Evolutionary conservation across 2,113 vertebrate species (phyloP), one percentile per base, ranked within the genome.

Genomic region (Cinclus mexicanus): DNA sequence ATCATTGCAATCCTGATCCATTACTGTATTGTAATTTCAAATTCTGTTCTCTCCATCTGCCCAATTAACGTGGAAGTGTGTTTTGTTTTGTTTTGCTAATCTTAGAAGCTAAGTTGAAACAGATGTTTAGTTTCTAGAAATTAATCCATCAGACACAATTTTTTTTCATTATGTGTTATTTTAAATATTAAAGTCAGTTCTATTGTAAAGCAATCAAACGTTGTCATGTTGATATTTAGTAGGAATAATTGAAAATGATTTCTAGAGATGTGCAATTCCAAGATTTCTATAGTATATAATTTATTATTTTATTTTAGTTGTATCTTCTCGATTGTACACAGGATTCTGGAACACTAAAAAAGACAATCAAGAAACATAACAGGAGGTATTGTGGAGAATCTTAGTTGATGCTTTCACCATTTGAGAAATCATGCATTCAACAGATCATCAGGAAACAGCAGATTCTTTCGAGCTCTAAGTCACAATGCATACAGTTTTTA

Each of bases 1-100:
- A 84, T 93, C 47, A 77, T 75, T 47, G 76, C 53, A 85, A 85
- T 89, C 53, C 41, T 86, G 92, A 97, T 82, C n/a, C 92, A 67
- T 94, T 94, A 86, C 19, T 84, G 14, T 52, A 75, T 25, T 61
- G 49, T 85, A 68, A 60, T 93, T 70, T 94, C 76, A 93, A 79
- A 72, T 94, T 87, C 87, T 81, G 20, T 87, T 93, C 37, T 89
- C 39, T 91, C 52, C 13, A 44, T 68, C 35, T 96, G 46, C 44
- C 12, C 16, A 79, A 63, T 94, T 93, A 88, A 44, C 6, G 3
- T 35, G 53, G 52, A 39, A 79, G 6, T 7, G 3, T 61, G 71
- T 12, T 52, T 64, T 80, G 31, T 61, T 90, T 87, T 77, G 15
- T 15, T 74, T 55, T 93, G 64, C n/a, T 76, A 53, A 72, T 60